These are phyloP conservation scores for Cepphus grylle DNA, from an alignment of 2,113 vertebrate species.

Conservation along the genomic window DNA sequence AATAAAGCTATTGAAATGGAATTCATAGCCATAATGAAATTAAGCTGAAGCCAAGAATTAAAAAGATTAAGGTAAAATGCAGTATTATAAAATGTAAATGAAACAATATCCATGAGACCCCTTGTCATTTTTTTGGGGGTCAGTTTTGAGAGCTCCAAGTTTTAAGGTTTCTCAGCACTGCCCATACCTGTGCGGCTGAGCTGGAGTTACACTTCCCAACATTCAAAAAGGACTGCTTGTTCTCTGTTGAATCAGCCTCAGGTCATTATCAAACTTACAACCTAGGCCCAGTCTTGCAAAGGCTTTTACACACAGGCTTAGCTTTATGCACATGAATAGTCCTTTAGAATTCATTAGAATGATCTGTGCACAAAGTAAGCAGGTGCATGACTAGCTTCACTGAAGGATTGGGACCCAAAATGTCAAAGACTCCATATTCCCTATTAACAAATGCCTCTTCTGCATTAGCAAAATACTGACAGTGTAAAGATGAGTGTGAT, in stretches of 20 bases:
- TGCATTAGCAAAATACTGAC: constrained; percentile 33
- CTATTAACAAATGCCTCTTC: constrained; percentile 31
- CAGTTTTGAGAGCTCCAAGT: not conserved
- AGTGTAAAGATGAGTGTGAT: constrained; percentile 1
- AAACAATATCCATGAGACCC: not conserved
- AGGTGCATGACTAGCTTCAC: constrained; percentile 46
- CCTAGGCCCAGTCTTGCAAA: constrained; percentile 45
- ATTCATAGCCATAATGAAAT: no score
- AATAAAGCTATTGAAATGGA: not conserved
- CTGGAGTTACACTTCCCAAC: not conserved
- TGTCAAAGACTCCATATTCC: constrained; percentile 49
- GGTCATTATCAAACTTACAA: constrained; percentile 58
- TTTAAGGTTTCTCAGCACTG: not conserved
- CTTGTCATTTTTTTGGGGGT: not conserved
- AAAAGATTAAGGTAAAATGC: not conserved
- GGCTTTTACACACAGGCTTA: constrained; percentile 63
- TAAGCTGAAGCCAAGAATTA: not conserved
- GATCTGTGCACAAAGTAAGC: constrained; percentile 61
- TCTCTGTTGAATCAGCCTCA: constrained; percentile 29
- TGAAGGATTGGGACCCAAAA: constrained; percentile 43
- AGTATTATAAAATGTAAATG: not conserved
- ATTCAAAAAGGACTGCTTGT: constrained; percentile 26
- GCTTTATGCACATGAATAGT: constrained; percentile 62
- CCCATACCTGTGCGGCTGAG: constrained; percentile 5
- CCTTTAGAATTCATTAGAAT: constrained; percentile 62